Conservation (phyloP, 2,113 vertebrate species). For the Lutjanus erythropterus region DNA sequence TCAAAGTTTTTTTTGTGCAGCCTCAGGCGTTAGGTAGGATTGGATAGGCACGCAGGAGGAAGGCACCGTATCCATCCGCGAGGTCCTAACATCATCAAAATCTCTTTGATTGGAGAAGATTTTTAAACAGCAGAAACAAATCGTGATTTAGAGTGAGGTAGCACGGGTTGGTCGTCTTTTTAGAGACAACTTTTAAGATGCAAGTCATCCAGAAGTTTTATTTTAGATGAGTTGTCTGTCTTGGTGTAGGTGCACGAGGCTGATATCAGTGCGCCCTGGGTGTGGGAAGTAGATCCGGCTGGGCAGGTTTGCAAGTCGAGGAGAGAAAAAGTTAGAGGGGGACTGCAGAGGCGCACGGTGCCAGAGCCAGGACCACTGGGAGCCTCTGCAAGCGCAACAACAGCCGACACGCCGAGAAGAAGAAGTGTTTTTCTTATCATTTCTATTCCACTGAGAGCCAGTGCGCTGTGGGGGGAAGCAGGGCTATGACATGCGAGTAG, state of each 20-base stretch:
- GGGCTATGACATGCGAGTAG: constrained; percentile 77
- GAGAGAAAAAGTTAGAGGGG: constrained; percentile 77
- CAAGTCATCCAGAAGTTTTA: not conserved
- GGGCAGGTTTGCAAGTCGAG: constrained; percentile 78
- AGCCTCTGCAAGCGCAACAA: constrained; percentile 59
- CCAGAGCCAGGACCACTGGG: constrained; percentile 72
- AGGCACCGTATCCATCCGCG: constrained; percentile 70
- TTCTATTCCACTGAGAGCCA: constrained; percentile 21
- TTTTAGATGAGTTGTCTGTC: not conserved
- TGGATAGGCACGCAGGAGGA: constrained; percentile 10
- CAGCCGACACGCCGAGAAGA: constrained; percentile 34
- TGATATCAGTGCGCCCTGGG: constrained; percentile 54
- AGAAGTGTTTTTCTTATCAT: not conserved
- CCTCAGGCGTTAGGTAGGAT: constrained; percentile 56
- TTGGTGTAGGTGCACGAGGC: not conserved
- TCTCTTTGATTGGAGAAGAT: not conserved
- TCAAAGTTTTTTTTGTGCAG: constrained; percentile 61
- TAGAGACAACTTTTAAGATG: fast-evolving
- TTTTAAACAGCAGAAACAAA: not conserved
- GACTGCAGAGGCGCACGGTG: constrained; percentile 81
- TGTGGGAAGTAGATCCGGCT: constrained; percentile 79
- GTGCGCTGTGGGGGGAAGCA: constrained; percentile 31
- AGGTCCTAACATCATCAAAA: not conserved
- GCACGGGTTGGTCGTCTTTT: fast-evolving
- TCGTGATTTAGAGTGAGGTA: fast-evolving